Percentiles rank a stretch among this genome's conserved stretches.
Conservation (phyloP, 2,797 vertebrate genomes). For the Cyclura pinguis region DNA sequence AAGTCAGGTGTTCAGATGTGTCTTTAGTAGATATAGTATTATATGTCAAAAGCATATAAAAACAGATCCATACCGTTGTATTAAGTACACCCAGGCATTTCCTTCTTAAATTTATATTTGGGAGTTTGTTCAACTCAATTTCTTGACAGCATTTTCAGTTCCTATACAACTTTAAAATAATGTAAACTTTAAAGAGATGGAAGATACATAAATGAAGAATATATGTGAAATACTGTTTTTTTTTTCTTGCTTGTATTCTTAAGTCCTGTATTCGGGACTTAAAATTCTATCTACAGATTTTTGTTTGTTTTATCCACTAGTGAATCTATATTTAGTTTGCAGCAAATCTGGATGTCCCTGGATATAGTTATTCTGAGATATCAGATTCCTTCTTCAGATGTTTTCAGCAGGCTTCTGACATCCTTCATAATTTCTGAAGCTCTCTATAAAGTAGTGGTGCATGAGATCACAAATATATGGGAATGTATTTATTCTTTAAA, state of each 20-base stretch:
- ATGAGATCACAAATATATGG: background rate
- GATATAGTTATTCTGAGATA: background rate
- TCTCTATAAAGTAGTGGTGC: background rate
- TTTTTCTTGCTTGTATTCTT: background rate
- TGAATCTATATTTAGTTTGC: conserved; percentile 1
- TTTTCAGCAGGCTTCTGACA: background rate
- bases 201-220: background rate
- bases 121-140: background rate
- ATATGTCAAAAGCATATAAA: background rate
- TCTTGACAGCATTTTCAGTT: background rate
- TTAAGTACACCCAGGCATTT: background rate
- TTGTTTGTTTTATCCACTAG: conserved; percentile 1
- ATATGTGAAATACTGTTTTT: background rate
- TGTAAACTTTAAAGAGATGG: background rate
- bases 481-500: background rate
- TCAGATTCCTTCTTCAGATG: background rate
- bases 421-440: background rate
- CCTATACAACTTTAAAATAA: too few relatives aligned
- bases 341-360: background rate
- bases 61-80: background rate
- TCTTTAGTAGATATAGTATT: background rate
- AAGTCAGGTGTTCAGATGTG: background rate
- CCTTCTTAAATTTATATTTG: background rate
- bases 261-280: background rate
- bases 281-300: background rate